Conservation (phyloP, 2,888 invertebrate genomes). For the Dryomyza anilis region DNA sequence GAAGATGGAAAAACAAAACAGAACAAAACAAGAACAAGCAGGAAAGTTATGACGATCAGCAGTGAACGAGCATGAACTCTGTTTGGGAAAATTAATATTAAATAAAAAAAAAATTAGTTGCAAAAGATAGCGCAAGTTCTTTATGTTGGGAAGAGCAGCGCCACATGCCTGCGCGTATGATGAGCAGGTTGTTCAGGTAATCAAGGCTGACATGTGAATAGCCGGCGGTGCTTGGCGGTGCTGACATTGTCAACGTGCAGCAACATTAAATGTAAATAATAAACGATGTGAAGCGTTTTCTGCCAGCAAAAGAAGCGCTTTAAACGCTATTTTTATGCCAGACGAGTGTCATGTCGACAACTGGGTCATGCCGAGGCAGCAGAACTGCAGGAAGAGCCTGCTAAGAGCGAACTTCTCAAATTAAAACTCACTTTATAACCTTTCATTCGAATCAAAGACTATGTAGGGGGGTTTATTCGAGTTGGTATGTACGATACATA, state of each 20-base stretch:
- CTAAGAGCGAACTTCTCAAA: background rate
- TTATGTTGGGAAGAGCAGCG: conserved; percentile 5
- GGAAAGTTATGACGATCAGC: conserved; percentile 15
- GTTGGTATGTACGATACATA: no score
- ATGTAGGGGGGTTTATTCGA: no score
- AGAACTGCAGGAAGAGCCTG: conserved; percentile 9
- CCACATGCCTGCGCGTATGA: background rate
- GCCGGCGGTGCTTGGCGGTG: conserved; percentile 5
- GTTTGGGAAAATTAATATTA: background rate
- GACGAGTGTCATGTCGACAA: no score
- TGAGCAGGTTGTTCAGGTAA: background rate
- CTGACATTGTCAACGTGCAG: conserved; percentile 17
- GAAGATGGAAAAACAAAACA: conserved; percentile 1
- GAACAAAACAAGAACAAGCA: background rate
- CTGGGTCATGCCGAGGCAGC: no score
- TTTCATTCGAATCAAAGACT: conserved; percentile 30
- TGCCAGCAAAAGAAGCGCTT: no score
- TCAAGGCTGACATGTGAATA: conserved; percentile 25
- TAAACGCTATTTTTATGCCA: no score
- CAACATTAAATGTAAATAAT: conserved; percentile 6
- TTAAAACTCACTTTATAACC: conserved; percentile 30
- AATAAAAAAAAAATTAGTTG: no score
- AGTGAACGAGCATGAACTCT: conserved; percentile 43
- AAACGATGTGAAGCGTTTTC: conserved; percentile 23
- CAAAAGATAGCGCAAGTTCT: conserved; percentile 1